Evolutionary conservation across 2,797 vertebrate genomes (phyloP).

Genomic region (Dryobates pubescens): DNA sequence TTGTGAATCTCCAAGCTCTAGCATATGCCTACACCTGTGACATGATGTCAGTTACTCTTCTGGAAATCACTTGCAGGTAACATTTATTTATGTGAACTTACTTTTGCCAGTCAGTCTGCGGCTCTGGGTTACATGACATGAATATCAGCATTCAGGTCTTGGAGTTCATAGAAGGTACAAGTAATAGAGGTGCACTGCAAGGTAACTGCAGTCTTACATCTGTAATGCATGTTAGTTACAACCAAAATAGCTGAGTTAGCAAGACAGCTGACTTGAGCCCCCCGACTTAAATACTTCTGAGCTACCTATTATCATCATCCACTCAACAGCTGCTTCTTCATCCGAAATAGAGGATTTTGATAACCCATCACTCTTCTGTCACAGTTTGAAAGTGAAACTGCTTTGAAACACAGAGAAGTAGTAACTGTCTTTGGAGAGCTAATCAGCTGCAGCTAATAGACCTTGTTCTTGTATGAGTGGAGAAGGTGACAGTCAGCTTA

Average conservation of each 20-base stretch:
- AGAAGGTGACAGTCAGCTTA: neutral
- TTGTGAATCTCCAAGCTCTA: neutral
- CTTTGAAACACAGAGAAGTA: neutral
- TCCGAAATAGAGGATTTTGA: neutral
- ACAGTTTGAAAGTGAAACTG: neutral
- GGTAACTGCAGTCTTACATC: neutral
- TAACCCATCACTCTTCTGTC: neutral
- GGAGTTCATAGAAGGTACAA: neutral
- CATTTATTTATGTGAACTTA: neutral
- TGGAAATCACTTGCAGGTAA: neutral
- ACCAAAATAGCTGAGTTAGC: neutral
- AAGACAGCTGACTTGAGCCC: neutral
- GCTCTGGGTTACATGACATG: neutral
- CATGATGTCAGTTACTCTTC: neutral
- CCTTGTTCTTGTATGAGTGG: neutral
- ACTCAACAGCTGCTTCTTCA: neutral
- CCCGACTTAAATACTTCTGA: neutral
- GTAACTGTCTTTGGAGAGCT: neutral
- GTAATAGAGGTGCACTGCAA: neutral
- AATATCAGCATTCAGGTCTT: neutral
- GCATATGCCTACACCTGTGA: neutral
- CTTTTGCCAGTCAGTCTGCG: neutral
- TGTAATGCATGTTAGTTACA: neutral
- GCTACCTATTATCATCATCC: neutral
- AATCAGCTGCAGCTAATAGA: neutral